These are phyloP conservation scores for Malacoctenus gilli DNA, from an alignment of 2,797 vertebrate genomes.

Conservation along the genomic window DNA sequence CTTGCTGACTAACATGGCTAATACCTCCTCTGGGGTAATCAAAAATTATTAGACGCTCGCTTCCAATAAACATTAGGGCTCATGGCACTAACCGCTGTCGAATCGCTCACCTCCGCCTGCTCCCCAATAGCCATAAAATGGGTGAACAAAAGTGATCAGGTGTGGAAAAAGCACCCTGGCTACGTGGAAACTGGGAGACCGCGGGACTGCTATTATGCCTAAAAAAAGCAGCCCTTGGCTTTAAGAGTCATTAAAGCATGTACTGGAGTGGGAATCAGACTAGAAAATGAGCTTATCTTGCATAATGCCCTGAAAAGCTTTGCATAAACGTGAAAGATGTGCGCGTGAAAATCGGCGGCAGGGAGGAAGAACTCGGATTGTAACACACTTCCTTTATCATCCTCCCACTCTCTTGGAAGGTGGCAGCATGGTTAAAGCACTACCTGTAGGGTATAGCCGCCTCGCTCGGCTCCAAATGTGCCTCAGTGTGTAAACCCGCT, in stretches of 20 bases:
- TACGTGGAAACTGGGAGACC: slow-evolving; percentile 64
- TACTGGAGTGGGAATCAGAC: slow-evolving; percentile 81
- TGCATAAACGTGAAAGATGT: slow-evolving; percentile 83
- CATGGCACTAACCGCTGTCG: slow-evolving; percentile 78
- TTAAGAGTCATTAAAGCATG: slow-evolving; percentile 82
- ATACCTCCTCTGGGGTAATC: slow-evolving; percentile 88
- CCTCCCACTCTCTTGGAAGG: slow-evolving; percentile 81
- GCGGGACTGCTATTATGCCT: slow-evolving; percentile 70
- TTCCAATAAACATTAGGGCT: slow-evolving; percentile 83
- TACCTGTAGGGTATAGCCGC: slow-evolving; percentile 83
- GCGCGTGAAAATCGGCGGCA: slow-evolving; percentile 74
- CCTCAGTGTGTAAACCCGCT: slow-evolving; percentile 62
- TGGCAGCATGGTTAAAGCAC: slow-evolving; percentile 72
- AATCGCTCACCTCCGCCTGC: slow-evolving; percentile 75
- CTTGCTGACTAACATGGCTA: slow-evolving; percentile 87
- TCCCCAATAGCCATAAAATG: slow-evolving; percentile 76
- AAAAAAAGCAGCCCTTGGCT: slow-evolving; percentile 79
- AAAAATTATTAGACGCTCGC: slow-evolving; percentile 84
- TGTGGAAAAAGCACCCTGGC: slow-evolving; percentile 75
- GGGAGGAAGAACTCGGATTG: slow-evolving; percentile 73
- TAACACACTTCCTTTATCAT: slow-evolving; percentile 77
- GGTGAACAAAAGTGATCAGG: slow-evolving; percentile 78
- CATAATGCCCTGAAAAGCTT: slow-evolving; percentile 84
- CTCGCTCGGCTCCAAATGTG: slow-evolving; percentile 56
- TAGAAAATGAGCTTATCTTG: slow-evolving; percentile 86